Conservation (phyloP, 2,113 vertebrate genomes). For the Strigops habroptila region DNA sequence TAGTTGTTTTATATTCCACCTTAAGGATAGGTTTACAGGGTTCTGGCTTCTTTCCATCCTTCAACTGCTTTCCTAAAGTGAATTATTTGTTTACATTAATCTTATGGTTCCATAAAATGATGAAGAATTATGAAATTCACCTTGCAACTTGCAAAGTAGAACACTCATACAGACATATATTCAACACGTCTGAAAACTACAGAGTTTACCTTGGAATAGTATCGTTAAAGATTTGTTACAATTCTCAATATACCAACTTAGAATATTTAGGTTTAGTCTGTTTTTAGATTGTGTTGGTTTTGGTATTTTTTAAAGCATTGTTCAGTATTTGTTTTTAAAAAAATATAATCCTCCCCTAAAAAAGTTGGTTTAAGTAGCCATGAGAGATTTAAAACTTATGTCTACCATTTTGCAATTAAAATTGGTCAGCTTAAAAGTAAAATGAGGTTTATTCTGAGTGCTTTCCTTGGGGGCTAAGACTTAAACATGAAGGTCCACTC, state of each 20-base stretch:
- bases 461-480: background rate
- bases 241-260: background rate
- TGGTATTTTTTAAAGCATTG: background rate
- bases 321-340: background rate
- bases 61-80: slow-evolving; percentile 95
- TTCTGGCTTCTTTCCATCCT: slow-evolving; percentile 99
- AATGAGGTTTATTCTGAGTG: background rate
- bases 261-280: background rate
- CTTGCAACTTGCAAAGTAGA: background rate
- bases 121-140: background rate
- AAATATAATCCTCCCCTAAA: background rate
- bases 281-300: background rate
- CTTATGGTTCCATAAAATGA: background rate
- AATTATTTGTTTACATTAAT: slow-evolving; percentile 73
- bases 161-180: background rate
- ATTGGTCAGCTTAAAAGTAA: background rate
- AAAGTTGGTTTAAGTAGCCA: background rate
- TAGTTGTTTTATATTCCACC: slow-evolving; percentile 98
- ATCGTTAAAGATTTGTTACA: background rate
- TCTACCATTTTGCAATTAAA: background rate
- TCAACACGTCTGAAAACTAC: background rate
- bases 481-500: background rate
- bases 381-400: background rate
- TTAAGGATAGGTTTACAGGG: slow-evolving; percentile 99
- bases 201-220: background rate